These are phyloP conservation scores for Plectropomus leopardus DNA, from an alignment of 2,113 vertebrate species.

Conservation along the genomic window DNA sequence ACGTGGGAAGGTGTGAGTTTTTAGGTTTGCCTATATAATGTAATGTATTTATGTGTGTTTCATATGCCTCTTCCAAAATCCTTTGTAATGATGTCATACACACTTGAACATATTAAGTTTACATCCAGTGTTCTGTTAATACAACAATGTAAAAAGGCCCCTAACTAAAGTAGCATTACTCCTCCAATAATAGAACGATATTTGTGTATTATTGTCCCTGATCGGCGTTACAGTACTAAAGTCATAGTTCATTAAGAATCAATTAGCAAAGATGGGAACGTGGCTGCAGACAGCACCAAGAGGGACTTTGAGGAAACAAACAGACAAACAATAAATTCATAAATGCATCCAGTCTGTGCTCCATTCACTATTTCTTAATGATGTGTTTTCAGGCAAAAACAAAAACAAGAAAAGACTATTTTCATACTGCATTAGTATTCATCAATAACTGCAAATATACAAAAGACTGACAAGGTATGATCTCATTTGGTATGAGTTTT, in stretches of 20 bases:
- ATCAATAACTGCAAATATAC: background rate
- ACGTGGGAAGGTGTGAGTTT: background rate
- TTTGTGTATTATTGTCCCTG: background rate
- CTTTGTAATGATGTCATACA: background rate
- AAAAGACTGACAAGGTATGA: background rate
- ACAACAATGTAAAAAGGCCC: too few species aligned
- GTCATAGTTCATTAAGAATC: constrained; percentile 18
- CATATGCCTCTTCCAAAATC: background rate
- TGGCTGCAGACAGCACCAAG: constrained; percentile 5
- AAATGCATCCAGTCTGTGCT: constrained; percentile 5
- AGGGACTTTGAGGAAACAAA: background rate
- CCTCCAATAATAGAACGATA: background rate
- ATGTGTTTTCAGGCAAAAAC: background rate
- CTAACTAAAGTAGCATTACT: background rate
- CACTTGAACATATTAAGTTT: background rate
- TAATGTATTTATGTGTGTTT: background rate
- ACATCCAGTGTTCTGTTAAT: too few species aligned
- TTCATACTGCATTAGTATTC: background rate
- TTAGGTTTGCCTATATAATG: background rate
- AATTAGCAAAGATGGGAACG: constrained; percentile 8
- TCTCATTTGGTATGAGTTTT: too few species aligned
- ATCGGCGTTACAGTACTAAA: background rate
- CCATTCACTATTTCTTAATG: constrained; percentile 14
- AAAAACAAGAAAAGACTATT: background rate
- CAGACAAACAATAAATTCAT: background rate